Conservation (phyloP, 2,888 invertebrate genomes). For the Petrolisthes cinctipes region DNA sequence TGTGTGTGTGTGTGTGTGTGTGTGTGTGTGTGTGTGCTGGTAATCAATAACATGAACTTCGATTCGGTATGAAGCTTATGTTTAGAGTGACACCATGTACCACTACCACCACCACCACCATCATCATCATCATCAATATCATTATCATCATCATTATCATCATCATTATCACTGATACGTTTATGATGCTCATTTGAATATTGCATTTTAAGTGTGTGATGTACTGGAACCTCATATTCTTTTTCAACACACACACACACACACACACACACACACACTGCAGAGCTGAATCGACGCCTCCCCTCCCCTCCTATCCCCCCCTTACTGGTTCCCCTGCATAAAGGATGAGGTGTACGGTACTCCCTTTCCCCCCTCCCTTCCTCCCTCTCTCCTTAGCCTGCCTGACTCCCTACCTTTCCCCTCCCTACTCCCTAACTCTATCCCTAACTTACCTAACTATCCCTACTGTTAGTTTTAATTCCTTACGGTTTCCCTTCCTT, state of each 20-base stretch:
- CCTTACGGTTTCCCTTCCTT: not conserved
- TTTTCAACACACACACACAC: not conserved
- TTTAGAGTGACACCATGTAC: too few relatives aligned
- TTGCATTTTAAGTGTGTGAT: not conserved
- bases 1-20: not conserved
- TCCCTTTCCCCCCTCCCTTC: not conserved
- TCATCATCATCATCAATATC: too few relatives aligned
- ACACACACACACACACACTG: not conserved
- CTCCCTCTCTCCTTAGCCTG: conserved; percentile 1
- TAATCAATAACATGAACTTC: too few relatives aligned
- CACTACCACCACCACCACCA: too few relatives aligned
- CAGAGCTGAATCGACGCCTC: not conserved
- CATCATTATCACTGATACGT: too few relatives aligned
- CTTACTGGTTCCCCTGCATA: conserved; percentile 3
- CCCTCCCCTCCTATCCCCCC: not conserved
- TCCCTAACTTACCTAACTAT: not conserved
- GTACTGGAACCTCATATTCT: not conserved
- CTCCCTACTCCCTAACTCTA: not conserved
- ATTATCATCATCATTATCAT: too few relatives aligned
- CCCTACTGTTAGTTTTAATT: not conserved
- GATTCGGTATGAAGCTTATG: too few relatives aligned
- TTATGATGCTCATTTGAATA: too few relatives aligned
- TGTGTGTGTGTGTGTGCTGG: not conserved
- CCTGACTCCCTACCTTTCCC: not conserved
- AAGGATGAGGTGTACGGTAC: not conserved